A percentile compares a stretch with the other conserved stretches of the same genome.
These are phyloP conservation scores for Sardina pilchardus DNA, from an alignment of 2,113 vertebrate species.

Conservation along the genomic window DNA sequence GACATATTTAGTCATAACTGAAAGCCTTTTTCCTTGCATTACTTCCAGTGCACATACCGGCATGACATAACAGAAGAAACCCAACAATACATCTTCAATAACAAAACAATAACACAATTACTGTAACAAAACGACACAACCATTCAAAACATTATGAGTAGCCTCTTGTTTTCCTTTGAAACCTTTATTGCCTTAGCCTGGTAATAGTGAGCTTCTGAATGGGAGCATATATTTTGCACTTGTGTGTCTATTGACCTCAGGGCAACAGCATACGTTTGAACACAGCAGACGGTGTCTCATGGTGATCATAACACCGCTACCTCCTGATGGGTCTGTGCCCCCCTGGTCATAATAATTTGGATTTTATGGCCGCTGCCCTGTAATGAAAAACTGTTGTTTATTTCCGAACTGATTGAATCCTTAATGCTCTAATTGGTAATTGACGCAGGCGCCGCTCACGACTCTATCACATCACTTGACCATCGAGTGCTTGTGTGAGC, in stretches of 20 bases:
- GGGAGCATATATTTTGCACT: background rate
- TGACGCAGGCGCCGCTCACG: background rate
- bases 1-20: too few relatives aligned
- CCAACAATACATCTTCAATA: too few relatives aligned
- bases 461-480: background rate
- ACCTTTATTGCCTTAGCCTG: too few relatives aligned
- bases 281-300: background rate
- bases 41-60: too few relatives aligned
- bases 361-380: background rate
- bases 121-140: too few relatives aligned
- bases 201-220: too few relatives aligned
- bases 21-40: too few relatives aligned
- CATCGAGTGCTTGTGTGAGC: background rate
- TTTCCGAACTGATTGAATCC: background rate
- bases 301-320: background rate
- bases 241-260: background rate
- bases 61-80: too few relatives aligned
- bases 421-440: conserved; percentile 20
- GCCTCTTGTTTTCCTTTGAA: too few relatives aligned
- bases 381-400: conserved; percentile 17
- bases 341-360: background rate
- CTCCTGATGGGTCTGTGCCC: background rate
- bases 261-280: background rate
- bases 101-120: too few relatives aligned
- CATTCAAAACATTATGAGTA: too few relatives aligned